phyloP scores from a whole-genome alignment of 2,888 invertebrate genomes.

The Allacma fusca region DNA sequence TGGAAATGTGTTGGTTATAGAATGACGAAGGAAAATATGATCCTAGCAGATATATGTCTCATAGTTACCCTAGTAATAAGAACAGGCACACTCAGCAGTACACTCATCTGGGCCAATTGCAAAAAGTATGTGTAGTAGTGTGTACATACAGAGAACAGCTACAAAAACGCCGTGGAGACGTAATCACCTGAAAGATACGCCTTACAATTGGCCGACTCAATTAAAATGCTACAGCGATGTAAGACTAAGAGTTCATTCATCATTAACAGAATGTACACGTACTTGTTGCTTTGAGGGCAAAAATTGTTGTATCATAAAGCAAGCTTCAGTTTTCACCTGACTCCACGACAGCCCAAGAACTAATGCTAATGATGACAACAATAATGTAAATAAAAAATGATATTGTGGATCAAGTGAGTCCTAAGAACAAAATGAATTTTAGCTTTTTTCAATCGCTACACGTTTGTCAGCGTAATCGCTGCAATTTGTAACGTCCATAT shows the following conservation, averaged over 20 bases:
- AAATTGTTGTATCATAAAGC: background rate
- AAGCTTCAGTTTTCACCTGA: background rate
- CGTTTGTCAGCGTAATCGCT: background rate
- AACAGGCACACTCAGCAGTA: no score
- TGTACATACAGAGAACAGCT: no score
- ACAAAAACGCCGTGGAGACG: no score
- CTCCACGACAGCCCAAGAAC: constrained; percentile 16
- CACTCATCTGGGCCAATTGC: no score
- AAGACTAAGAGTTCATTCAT: constrained; percentile 14
- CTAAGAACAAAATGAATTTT: background rate
- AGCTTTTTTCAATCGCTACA: background rate
- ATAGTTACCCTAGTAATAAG: background rate
- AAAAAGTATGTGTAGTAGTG: no score
- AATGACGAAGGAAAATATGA: background rate
- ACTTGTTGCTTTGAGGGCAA: background rate
- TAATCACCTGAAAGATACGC: background rate
- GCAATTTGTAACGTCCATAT: background rate
- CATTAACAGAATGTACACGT: background rate
- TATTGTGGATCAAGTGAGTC: background rate
- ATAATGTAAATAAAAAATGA: constrained; percentile 19
- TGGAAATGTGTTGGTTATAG: background rate
- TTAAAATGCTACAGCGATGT: constrained; percentile 19
- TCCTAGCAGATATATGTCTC: background rate
- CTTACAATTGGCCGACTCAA: constrained; percentile 16
- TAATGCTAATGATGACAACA: constrained; percentile 21